Base-by-base conservation (phyloP, 2,888 invertebrate genomes). In the Brachynemurus nebulosus region DNA sequence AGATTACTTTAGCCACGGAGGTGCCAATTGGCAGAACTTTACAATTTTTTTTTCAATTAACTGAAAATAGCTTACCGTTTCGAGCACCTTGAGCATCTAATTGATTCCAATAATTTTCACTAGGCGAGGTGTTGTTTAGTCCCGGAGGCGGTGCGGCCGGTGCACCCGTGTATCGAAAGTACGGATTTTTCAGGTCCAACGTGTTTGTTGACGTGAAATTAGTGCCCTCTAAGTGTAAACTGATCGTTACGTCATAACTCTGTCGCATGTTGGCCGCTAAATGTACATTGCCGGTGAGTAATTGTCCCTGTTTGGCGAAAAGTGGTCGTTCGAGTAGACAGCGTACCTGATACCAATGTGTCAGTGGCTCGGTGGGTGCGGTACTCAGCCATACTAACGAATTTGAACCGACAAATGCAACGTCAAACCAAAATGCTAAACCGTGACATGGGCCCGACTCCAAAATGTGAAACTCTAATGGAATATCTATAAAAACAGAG, bases 311-410 rank as follows among this genome's bases (percentile, higher is more conserved):
- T 66, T 93, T 92, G 17, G 90, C 89, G 59, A 97, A 84, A 38
- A 98, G 76, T 2, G 97, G 97, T 53, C 85, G 85, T 60, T 92
- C 90, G 44, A 98, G 66, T 49, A 98, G 72, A 63, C 97, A 98
- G 21, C 97, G 78, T 2, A 97, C 96, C 69, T 97, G 96, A 66
- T 98, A 97, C 98, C 97, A 98, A 65, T 98, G 97, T 20, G 97
- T 98, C 16, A 98, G 69, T 1, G 96, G 93, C 62, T 97, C 96
- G 3, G 96, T 96, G 0, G 97, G 97, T 1, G 96, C 84, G 5
- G 98, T 98, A 6, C 96, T 96, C 23, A 98, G 66, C 96, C 97
- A 97, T 46, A 97, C 84, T 47, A 89, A 85, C 58, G 90, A 85
- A 47, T 78, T 79, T 37, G 79, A 78, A 27, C 97, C 96, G 47